Evolutionary conservation across 2,888 invertebrate genomes (phyloP), one percentile per base, ranked within the genome.

Genomic region (Latheticus oryzae): DNA sequence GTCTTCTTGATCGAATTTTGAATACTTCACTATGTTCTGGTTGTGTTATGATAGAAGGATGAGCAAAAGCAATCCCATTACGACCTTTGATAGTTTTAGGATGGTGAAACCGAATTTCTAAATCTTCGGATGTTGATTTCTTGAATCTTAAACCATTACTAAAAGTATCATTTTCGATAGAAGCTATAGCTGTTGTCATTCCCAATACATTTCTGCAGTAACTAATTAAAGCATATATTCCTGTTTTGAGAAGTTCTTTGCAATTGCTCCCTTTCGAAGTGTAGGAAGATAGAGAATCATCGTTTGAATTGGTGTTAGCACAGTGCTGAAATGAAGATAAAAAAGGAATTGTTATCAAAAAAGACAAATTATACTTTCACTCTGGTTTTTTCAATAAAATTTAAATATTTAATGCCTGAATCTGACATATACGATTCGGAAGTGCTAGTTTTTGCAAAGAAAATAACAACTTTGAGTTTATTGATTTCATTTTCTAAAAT

Each of bases 21-120:
- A 73, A 73, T 2, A 71, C 66, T 48, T 73, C 73, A 1, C 65
- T 70, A 38, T 73, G 73, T 56, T 68, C 64, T 1, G 69, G 64
- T 40, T 63, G 59, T 4, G 65, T 64, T 2, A 72, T 62, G 3
- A 71, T 48, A n/a, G 9, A 16, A n/a, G 12, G 8, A n/a, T n/a
- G n/a, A n/a, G n/a, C n/a, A n/a, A n/a, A n/a, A n/a, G n/a, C n/a
- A n/a, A n/a, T n/a, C n/a, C 11, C 8, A 12, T 12, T n/a, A n/a
- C 45, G 45, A 30, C 19, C n/a, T 40, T 17, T 51, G 8, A 43
- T 9, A 11, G 17, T 38, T 51, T 28, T 13, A n/a, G 37, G 40
- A 7, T 37, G 33, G 35, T 54, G 13, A 21, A 56, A 55, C 38
- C 48, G 56, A 24, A 60, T 43, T 23, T 63, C 58, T 3, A 51